phyloP scores from a whole-genome alignment of 2,888 invertebrate species.

The Meganola albula region DNA sequence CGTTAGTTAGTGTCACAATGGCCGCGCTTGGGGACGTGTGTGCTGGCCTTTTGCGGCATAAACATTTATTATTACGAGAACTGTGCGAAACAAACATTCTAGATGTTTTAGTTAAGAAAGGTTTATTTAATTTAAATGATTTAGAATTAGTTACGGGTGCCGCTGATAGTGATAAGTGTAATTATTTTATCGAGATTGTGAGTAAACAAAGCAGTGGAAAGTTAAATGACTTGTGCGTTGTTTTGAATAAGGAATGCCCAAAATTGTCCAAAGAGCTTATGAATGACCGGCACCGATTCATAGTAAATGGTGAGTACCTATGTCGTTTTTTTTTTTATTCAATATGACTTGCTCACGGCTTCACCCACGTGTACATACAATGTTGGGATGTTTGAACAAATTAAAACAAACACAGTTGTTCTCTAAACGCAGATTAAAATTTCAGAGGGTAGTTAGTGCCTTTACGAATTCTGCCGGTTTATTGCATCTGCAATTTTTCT shows the following conservation, averaged over 20 bases:
- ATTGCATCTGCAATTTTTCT: too few species aligned
- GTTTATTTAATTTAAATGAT: slow-evolving; percentile 79
- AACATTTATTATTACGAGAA: slow-evolving; percentile 79
- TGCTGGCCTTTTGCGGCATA: slow-evolving; percentile 79
- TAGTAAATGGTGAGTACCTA: slow-evolving; percentile 58
- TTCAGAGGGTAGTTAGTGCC: too few species aligned
- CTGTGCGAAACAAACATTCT: slow-evolving; percentile 79
- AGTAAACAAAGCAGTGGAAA: slow-evolving; percentile 79
- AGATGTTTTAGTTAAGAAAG: slow-evolving; percentile 80
- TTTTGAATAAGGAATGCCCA: slow-evolving; percentile 80
- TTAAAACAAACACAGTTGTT: too few species aligned
- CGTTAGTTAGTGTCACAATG: slow-evolving; percentile 63
- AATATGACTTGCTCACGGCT: too few species aligned
- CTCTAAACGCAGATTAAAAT: too few species aligned
- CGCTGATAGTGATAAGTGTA: slow-evolving; percentile 73
- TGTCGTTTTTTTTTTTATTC: too few species aligned
- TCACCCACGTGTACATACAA: too few species aligned
- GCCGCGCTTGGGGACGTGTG: slow-evolving; percentile 75
- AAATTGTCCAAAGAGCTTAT: slow-evolving; percentile 79
- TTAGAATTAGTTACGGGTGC: slow-evolving; percentile 75
- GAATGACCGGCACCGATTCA: slow-evolving; percentile 76
- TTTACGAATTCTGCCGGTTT: too few species aligned
- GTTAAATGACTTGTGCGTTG: slow-evolving; percentile 79
- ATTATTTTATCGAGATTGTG: slow-evolving; percentile 79
- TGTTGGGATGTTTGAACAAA: too few species aligned